Evolutionary conservation across 2,797 vertebrate genomes (phyloP).

Genomic region (Phoeniculus purpureus): DNA sequence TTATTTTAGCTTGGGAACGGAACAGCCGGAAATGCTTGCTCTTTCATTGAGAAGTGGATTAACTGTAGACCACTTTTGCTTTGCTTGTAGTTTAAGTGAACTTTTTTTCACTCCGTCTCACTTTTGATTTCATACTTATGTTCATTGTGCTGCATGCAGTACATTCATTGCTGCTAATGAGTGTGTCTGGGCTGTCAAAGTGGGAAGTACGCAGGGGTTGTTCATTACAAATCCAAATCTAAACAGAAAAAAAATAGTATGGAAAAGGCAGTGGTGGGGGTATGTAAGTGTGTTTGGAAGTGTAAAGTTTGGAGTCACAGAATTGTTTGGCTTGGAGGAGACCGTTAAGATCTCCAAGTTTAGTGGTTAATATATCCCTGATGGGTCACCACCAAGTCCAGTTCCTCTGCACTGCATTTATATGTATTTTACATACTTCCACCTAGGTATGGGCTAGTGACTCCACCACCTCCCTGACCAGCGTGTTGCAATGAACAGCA

Average conservation of each 20-base stretch:
- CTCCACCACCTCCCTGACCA: no score
- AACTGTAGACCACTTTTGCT: background rate
- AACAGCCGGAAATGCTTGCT: background rate
- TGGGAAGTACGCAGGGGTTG: background rate
- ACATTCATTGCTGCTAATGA: background rate
- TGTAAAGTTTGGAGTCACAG: background rate
- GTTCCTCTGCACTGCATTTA: no score
- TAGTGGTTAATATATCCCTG: no score
- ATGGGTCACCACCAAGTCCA: no score
- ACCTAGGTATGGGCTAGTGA: no score
- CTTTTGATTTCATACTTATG: background rate
- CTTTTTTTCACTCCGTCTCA: background rate
- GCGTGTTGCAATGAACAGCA: no score
- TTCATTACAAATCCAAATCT: background rate
- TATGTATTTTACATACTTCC: no score
- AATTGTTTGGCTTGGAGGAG: no score
- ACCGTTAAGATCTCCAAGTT: no score
- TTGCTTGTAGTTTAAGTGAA: background rate
- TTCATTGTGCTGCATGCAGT: background rate
- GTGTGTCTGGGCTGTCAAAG: background rate
- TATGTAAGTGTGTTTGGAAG: background rate
- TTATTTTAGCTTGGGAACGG: background rate
- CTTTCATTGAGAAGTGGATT: background rate
- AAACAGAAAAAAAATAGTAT: background rate
- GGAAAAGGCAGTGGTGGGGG: background rate